Evolutionary conservation across 1,140 invertebrate genomes (phyloP).

Genomic region (Mya arenaria): DNA sequence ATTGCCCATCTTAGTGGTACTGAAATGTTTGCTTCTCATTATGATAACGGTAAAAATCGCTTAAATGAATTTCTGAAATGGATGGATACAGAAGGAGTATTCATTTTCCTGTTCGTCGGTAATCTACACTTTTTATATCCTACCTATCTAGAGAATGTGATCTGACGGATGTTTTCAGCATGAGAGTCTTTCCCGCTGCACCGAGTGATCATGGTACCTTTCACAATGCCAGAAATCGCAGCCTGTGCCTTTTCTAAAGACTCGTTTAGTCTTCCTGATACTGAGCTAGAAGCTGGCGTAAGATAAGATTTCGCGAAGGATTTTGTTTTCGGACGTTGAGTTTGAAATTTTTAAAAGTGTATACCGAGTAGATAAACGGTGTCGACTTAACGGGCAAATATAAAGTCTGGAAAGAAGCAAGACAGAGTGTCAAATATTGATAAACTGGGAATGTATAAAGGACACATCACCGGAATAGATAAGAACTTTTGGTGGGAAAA

Average conservation of each 20-base stretch:
- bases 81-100: neutral
- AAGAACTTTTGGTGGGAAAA: no score
- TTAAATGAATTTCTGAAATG: conserved; percentile 41
- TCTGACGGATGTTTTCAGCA: conserved; percentile 57
- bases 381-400: no score
- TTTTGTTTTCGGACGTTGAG: no score
- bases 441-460: no score
- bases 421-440: no score
- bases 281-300: conserved; percentile 25
- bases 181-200: conserved; percentile 58
- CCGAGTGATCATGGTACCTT: conserved; percentile 59
- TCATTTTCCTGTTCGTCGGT: conserved; percentile 53
- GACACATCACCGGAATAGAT: no score
- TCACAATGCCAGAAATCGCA: conserved; percentile 53
- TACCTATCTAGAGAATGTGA: conserved; percentile 58
- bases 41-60: conserved; percentile 28
- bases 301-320: no score
- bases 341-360: no score
- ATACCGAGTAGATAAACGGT: no score
- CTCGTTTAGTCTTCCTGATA: conserved; percentile 3
- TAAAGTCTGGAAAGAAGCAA: no score
- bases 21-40: conserved; percentile 28
- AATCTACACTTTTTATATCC: conserved; percentile 57
- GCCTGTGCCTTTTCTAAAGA: conserved; percentile 46
- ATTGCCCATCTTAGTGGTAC: conserved; percentile 27